Evolutionary conservation across 2,113 vertebrate genomes (phyloP), one percentile per base, ranked within the genome.

Genomic region (Diadophis punctatus): DNA sequence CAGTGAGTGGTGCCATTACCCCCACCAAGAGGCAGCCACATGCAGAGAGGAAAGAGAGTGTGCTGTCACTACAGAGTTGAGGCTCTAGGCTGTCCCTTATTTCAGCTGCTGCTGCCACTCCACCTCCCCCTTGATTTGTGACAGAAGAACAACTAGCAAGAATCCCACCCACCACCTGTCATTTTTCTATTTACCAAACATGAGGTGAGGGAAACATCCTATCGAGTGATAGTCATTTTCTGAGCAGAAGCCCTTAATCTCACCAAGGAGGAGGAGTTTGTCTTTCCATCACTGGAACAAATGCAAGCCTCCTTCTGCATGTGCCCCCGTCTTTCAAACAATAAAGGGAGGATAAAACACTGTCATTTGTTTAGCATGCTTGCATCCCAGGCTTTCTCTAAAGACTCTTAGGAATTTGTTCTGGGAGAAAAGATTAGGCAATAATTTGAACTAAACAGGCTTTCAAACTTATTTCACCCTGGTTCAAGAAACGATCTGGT

Each of bases 101-200:
- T 74, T 74, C n/a, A 80, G n/a, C 53, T 63, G 91, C 86, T 85
- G 90, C 86, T 49, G 60, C 86, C 23, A 9, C 39, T 3, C 74
- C 58, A 46, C 51, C 89, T 63, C 88, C 34, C 0, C 27, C 11
- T 91, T 49, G 22, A 46, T 3, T n/a, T 63, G 52, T 18, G 27
- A n/a, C 51, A 27, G 30, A 85, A 58, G 14, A 88, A 91, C 3
- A 14, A 25, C 14, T 39, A 11, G 27, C 4, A 53, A 51, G 7
- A 49, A 91, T 48, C 39, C 34, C 3, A 92, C 92, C 92, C 92
- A 93, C 92, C 11, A 23, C 88, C 43, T 48, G 8, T 30, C 60
- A 43, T 48, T 46, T 85, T 84, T 89, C 60, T 68, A 48, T 93
- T 93, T 93, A 93, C 80, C 56, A 93, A 93, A 93, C 80, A 93